These are phyloP conservation scores for Xenopus petersii DNA, from an alignment of 2,797 vertebrate genomes.

Conservation along the genomic window DNA sequence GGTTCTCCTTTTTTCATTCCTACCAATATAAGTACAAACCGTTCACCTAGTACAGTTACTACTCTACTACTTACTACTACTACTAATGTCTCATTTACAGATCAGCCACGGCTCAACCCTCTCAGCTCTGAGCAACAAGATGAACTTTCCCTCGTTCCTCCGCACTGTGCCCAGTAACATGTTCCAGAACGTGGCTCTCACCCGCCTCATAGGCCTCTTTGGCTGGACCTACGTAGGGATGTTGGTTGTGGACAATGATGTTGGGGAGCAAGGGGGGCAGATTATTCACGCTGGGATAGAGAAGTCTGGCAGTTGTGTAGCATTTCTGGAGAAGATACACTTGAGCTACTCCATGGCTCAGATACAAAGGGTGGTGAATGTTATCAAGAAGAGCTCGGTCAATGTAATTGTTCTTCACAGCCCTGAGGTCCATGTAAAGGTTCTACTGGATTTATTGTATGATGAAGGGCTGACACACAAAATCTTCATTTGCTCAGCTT, in stretches of 20 bases:
- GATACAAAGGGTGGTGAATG: constrained; percentile 11
- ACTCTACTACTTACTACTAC: no score
- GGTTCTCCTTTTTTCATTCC: no score
- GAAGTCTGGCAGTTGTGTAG: constrained; percentile 15
- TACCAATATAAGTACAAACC: no score
- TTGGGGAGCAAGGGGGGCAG: constrained; percentile 21
- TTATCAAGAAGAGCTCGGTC: constrained; percentile 17
- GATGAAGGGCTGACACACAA: constrained; percentile 19
- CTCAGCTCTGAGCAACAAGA: constrained; percentile 24
- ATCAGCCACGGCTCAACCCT: constrained; percentile 35
- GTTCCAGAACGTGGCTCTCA: constrained; percentile 30
- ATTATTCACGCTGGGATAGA: constrained; percentile 24
- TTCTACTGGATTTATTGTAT: constrained; percentile 16
- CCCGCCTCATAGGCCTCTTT: constrained; percentile 19
- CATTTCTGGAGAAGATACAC: constrained; percentile 26
- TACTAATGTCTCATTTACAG: not conserved
- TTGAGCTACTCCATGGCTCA: constrained; percentile 23
- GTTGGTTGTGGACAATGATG: constrained; percentile 36
- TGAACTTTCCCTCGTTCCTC: constrained; percentile 28
- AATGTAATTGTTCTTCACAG: constrained; percentile 30
- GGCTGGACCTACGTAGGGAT: constrained; percentile 35
- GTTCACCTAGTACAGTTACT: no score
- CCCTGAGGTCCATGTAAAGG: constrained; percentile 27
- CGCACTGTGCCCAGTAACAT: constrained; percentile 33
- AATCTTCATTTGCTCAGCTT: constrained; percentile 23